Evolutionary conservation across 2,797 vertebrate species (phyloP).

Genomic region (Anguilla marmorata): DNA sequence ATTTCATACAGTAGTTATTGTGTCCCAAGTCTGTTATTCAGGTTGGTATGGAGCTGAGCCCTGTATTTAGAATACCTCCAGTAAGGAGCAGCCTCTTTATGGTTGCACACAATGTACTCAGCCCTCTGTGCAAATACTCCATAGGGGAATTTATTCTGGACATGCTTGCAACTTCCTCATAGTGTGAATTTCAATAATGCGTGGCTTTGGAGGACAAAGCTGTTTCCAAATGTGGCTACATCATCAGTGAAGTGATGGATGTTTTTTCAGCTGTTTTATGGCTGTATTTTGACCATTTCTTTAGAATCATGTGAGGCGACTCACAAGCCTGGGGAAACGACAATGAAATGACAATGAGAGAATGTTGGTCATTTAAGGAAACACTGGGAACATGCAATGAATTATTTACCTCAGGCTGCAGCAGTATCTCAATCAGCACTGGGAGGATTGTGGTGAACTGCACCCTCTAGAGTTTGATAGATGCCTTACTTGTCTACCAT

Average conservation of each 20-base stretch:
- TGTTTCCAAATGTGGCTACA: not conserved
- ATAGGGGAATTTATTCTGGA: not conserved
- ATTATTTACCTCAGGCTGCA: not conserved
- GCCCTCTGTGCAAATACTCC: not conserved
- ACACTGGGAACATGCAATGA: not conserved
- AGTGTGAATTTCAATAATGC: not conserved
- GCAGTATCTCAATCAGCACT: not conserved
- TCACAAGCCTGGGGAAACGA: not conserved
- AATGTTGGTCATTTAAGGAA: not conserved
- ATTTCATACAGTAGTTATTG: not conserved
- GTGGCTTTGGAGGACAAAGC: not conserved
- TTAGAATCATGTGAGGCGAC: not conserved
- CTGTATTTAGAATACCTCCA: not conserved
- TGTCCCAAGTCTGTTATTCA: not conserved
- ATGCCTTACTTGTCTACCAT: slow-evolving; percentile 1
- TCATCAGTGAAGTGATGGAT: not conserved
- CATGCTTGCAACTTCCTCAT: not conserved
- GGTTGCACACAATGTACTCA: not conserved
- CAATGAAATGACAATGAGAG: not conserved
- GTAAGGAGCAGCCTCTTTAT: not conserved
- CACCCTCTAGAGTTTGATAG: slow-evolving; percentile 52
- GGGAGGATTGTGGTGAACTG: slow-evolving; percentile 37
- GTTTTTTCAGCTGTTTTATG: not conserved
- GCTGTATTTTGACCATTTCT: not conserved
- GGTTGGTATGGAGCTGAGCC: not conserved